Conservation (phyloP, 2,113 vertebrate species). For the Petromus typicus region DNA sequence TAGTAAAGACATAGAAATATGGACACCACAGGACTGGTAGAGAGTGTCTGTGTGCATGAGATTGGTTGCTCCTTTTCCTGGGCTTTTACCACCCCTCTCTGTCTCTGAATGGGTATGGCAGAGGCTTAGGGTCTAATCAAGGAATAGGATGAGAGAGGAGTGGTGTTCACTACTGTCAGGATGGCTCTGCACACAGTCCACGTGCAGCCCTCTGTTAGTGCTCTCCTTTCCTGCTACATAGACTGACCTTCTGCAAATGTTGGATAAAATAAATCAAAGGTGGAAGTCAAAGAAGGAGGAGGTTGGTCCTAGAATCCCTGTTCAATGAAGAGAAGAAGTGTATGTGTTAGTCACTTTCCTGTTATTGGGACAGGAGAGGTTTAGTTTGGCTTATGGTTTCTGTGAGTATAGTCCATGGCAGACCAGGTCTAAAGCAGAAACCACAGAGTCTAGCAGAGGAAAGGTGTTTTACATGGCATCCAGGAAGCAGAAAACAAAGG, state of each 20-base stretch:
- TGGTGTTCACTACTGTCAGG: too few relatives aligned
- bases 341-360: not conserved
- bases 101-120: not conserved
- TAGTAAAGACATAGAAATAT: not conserved
- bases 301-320: not conserved
- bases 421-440: not conserved
- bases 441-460: not conserved
- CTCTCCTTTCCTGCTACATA: too few relatives aligned
- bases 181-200: not conserved
- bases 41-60: too few relatives aligned
- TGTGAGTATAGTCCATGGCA: not conserved
- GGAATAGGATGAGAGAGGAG: not conserved
- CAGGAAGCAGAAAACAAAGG: not conserved
- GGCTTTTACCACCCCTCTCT: not conserved
- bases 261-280: not conserved
- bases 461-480: not conserved
- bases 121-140: not conserved
- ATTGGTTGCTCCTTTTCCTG: not conserved
- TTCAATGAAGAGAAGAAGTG: not conserved
- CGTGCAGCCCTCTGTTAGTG: rapidly evolving
- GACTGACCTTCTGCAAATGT: not conserved
- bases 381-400: not conserved
- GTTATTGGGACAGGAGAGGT: not conserved
- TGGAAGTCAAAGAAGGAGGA: not conserved
- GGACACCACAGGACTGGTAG: too few relatives aligned